These are phyloP conservation scores for Baccha elongata DNA, from an alignment of 2,888 invertebrate species.

Conservation along the genomic window DNA sequence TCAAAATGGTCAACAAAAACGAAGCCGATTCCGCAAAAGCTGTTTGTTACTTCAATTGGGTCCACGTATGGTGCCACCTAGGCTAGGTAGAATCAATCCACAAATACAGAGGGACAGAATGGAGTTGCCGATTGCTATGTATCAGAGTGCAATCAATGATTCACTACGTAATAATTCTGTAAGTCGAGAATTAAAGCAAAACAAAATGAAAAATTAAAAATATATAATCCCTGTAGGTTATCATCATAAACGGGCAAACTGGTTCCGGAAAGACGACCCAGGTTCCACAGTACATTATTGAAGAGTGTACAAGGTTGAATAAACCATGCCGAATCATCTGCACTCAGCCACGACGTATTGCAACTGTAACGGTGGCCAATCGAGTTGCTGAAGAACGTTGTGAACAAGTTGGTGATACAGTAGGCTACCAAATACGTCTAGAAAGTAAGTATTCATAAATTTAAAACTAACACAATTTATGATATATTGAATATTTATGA, in stretches of 20 bases:
- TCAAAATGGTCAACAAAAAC: neutral
- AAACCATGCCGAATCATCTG: conserved; percentile 92
- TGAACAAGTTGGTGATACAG: conserved; percentile 86
- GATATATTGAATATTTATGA: no score
- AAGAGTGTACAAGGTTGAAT: conserved; percentile 86
- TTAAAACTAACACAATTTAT: no score
- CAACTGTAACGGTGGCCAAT: conserved; percentile 94
- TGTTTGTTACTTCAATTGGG: conserved; percentile 74
- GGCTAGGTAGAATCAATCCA: conserved; percentile 49
- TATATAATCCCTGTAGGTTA: conserved; percentile 84
- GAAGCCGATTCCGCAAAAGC: conserved; percentile 71
- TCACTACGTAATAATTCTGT: conserved; percentile 76
- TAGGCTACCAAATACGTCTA: conserved; percentile 95
- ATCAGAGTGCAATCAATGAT: conserved; percentile 75
- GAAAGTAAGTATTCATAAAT: conserved; percentile 84
- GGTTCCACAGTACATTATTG: conserved; percentile 94
- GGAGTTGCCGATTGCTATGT: conserved; percentile 76
- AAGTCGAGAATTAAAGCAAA: conserved; percentile 43
- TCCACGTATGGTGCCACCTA: conserved; percentile 76
- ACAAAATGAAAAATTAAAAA: neutral
- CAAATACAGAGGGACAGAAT: conserved; percentile 74
- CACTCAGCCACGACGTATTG: conserved; percentile 95
- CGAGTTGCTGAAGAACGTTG: conserved; percentile 90
- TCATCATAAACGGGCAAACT: conserved; percentile 91
- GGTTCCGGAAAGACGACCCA: conserved; percentile 98